Percentiles rank a stretch among this genome's conserved stretches.
Conservation (phyloP, 2,888 invertebrate species). For the Gerris lacustris region DNA sequence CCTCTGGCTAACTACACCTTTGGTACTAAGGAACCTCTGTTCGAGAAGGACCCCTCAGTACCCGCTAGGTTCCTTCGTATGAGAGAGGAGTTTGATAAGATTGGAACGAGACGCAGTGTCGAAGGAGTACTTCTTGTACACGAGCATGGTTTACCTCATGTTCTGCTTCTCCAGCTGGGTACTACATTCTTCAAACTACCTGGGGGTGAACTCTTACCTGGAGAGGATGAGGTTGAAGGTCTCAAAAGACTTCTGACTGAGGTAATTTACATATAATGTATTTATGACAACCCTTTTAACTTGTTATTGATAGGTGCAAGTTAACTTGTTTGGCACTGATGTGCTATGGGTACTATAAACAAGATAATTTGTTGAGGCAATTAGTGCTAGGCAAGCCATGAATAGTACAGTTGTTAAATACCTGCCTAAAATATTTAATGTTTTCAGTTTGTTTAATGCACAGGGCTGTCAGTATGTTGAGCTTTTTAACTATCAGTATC, state of each 20-base stretch:
- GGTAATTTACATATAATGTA: constrained; percentile 38
- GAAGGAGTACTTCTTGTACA: constrained; percentile 85
- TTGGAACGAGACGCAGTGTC: constrained; percentile 83
- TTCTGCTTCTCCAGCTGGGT: constrained; percentile 88
- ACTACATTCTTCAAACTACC: constrained; percentile 99
- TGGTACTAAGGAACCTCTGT: constrained; percentile 95
- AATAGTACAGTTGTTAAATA: no score
- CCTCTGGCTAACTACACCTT: constrained; percentile 98
- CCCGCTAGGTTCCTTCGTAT: constrained; percentile 95
- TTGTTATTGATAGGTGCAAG: no score
- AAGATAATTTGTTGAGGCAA: no score
- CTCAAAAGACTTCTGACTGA: constrained; percentile 80
- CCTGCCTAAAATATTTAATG: no score
- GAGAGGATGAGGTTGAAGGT: constrained; percentile 95
- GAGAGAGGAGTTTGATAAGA: constrained; percentile 95
- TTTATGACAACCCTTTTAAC: no score
- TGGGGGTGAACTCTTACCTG: constrained; percentile 91
- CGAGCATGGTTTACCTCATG: constrained; percentile 95
- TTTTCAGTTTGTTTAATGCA: no score
- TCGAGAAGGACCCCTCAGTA: constrained; percentile 97
- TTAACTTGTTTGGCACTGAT: no score
- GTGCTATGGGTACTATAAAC: no score
- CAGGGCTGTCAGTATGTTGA: no score
- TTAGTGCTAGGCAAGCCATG: no score
- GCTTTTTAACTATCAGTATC: no score